Conservation (phyloP, 2,797 vertebrate species). For the Hirundo rustica region DNA sequence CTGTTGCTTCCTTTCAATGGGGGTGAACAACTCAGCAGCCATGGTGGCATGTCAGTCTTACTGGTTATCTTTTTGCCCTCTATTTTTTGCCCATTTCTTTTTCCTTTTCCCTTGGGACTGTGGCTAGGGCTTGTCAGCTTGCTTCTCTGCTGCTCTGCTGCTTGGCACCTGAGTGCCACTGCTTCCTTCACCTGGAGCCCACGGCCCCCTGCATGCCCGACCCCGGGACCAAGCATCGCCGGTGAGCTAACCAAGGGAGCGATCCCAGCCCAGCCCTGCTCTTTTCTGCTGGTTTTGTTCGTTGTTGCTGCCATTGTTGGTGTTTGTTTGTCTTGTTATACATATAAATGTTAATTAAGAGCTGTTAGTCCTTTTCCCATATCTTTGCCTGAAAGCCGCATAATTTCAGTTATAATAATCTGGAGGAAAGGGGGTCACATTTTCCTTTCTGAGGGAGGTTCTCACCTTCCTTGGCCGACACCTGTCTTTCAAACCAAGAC, state of each 20-base stretch:
- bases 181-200: not conserved
- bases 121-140: not conserved
- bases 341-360: no score
- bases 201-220: rapidly evolving
- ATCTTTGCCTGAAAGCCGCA: not conserved
- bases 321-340: not conserved
- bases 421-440: not conserved
- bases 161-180: no score
- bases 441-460: not conserved
- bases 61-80: not conserved
- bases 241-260: not conserved
- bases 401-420: not conserved
- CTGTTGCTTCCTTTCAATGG: not conserved
- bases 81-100: not conserved
- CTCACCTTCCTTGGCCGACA: rapidly evolving
- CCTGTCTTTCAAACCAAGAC: not conserved
- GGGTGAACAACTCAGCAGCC: not conserved
- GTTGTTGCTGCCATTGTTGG: not conserved
- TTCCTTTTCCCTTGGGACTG: not conserved
- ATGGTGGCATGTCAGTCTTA: rapidly evolving
- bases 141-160: not conserved
- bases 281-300: not conserved
- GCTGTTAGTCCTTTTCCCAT: not conserved
- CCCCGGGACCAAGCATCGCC: not conserved
- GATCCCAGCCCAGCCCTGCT: rapidly evolving